These are phyloP conservation scores for Eretmochelys imbricata DNA, from an alignment of 2,113 vertebrate genomes.

Conservation along the genomic window DNA sequence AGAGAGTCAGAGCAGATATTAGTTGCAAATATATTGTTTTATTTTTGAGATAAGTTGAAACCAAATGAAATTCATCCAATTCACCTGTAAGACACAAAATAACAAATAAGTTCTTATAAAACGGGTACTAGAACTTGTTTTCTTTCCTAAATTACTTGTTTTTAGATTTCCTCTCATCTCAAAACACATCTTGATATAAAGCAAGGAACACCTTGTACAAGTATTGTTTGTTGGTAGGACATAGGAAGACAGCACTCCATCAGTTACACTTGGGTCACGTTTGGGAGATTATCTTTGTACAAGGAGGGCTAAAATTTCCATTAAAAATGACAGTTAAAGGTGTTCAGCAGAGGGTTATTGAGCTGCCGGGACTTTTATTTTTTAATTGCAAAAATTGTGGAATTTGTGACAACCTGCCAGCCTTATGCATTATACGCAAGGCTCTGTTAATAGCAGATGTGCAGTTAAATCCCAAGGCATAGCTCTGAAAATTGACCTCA, in stretches of 20 bases:
- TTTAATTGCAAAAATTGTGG: neutral
- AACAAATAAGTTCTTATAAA: neutral
- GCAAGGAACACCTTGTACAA: neutral
- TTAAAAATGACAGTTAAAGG: neutral
- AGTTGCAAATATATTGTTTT: neutral
- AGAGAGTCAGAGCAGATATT: neutral
- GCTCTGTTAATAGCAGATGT: neutral
- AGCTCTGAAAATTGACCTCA: neutral
- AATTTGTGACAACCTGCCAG: constrained; percentile 19
- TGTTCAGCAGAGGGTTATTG: neutral
- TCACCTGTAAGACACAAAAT: neutral
- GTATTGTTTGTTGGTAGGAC: neutral
- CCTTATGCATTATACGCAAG: rapidly evolving
- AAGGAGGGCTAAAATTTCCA: constrained; percentile 40
- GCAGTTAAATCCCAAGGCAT: rapidly evolving
- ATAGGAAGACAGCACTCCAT: constrained; percentile 29
- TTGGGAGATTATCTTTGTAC: constrained; percentile 52
- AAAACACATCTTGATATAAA: neutral
- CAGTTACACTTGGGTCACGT: constrained; percentile 43
- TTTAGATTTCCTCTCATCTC: neutral
- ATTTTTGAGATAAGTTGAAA: neutral
- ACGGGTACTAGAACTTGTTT: neutral
- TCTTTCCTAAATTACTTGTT: neutral
- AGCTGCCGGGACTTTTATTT: neutral
- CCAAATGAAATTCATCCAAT: neutral